Percentiles rank a stretch among this genome's conserved stretches.
These are phyloP conservation scores for Pemphredon lugubris DNA, from an alignment of 2,888 invertebrate genomes.

Conservation along the genomic window DNA sequence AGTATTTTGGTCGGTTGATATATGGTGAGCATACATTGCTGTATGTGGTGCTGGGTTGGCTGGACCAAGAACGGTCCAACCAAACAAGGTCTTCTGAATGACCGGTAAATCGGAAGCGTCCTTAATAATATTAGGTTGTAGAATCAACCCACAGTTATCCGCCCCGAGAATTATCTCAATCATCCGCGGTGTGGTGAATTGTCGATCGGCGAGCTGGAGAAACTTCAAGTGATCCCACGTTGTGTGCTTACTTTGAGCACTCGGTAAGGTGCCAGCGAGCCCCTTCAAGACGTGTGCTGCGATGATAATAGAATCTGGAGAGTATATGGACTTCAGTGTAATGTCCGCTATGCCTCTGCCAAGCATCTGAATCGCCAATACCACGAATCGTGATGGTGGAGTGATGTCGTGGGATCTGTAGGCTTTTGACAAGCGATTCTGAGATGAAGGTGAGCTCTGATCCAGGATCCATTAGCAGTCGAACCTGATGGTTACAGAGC, in stretches of 20 bases:
- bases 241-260: not conserved
- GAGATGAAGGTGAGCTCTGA: constrained; percentile 9
- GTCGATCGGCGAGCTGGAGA: constrained; percentile 12
- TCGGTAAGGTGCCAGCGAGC: not conserved
- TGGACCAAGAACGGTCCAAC: constrained; percentile 18
- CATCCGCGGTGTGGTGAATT: not conserved
- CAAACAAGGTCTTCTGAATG: constrained; percentile 22
- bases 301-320: not conserved
- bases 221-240: constrained; percentile 1
- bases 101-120: constrained; percentile 8
- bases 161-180: constrained; percentile 20
- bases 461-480: constrained; percentile 8
- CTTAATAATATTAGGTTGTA: constrained; percentile 2
- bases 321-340: not conserved
- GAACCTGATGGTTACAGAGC: too few relatives aligned
- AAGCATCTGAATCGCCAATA: not conserved
- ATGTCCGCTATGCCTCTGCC: not conserved
- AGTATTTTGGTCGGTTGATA: not conserved
- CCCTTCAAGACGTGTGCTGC: not conserved
- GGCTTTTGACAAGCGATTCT: not conserved
- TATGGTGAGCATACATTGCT: accelerated
- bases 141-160: constrained; percentile 7
- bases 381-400: not conserved
- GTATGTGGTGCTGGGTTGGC: not conserved
- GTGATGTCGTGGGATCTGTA: not conserved